Base-by-base conservation (phyloP, 2,888 invertebrate genomes). In the Aspidiotus rigidus region DNA sequence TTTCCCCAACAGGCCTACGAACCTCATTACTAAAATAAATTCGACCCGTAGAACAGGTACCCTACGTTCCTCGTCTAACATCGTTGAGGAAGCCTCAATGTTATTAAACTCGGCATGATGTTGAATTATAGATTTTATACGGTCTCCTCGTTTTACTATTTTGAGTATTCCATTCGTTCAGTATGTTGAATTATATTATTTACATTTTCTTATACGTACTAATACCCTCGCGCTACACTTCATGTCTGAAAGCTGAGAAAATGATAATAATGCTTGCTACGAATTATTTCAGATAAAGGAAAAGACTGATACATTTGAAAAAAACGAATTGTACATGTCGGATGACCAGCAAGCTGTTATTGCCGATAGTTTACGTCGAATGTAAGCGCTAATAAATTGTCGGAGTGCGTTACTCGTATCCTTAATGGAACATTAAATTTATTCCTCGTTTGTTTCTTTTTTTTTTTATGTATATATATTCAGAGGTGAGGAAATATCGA, bases 401-500 rank as follows among this genome's bases (percentile, higher is more conserved):
- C 8, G 2, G 6, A 49, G 49, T 3, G 10, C n/a, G 49, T 49
- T 49, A 49, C 6, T 62, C 16, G 5, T n/a, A n/a, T 62, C 28
- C 7, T 13, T 28, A 10, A 15, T 28, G 28, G 28, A 28, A 28
- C 28, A 28, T 28, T 28, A 5, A 28, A 28, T 28, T 28, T 1
- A 28, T 28, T 28, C 28, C 28, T 28, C 28, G 28, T 28, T 28
- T 5, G 28, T 28, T 28, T 28, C 5, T 5, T 62, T 62, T 63
- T 63, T 28, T n/a, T 6, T 40, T 40, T 15, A 3, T 61, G 11
- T 7, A 59, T 17, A 17, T 64, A 42, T 17, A 40, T 63, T 39
- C 10, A 67, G 67, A 39, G 67, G 67, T 7, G 67, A 57, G 8
- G 59, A 67, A 53, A 67, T 67, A n/a, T 16, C 49, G 7, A 39